Evolutionary conservation across 30 jellyfish, hydroid and myxozoan genomes (phyloP).

Genomic region (Aurelia aurita): DNA sequence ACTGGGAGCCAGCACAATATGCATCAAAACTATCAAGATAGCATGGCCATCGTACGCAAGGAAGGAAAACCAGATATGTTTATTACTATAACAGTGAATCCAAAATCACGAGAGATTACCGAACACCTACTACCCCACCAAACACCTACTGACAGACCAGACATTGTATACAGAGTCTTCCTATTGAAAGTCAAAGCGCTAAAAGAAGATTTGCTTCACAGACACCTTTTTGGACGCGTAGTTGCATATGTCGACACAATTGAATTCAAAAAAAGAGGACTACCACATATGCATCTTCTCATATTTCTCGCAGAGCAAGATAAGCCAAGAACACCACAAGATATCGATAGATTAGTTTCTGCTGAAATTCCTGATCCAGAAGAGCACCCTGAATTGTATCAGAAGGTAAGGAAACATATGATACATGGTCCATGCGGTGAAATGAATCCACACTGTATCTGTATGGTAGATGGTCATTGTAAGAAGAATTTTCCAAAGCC

Average conservation of each 20-base stretch:
- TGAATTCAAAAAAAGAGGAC: constrained; percentile 67
- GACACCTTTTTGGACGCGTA: constrained; percentile 34
- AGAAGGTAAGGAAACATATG: constrained; percentile 60
- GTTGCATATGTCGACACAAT: constrained; percentile 40
- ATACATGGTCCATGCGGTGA: constrained; percentile 76
- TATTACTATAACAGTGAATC: too few species aligned
- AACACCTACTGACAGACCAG: constrained; percentile 29
- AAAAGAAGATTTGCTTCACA: constrained; percentile 10
- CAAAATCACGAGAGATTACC: not conserved
- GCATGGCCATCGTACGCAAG: constrained; percentile 6
- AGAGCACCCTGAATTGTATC: constrained; percentile 40
- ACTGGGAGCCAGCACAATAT: constrained; percentile 32
- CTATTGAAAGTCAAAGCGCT: constrained; percentile 26
- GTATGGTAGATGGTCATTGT: constrained; percentile 82
- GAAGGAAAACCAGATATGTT: too few species aligned
- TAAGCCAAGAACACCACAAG: too few species aligned
- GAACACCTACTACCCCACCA: not conserved
- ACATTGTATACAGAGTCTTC: constrained; percentile 43
- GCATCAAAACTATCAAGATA: constrained; percentile 44
- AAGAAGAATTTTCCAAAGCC: constrained; percentile 48
- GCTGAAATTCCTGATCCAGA: constrained; percentile 73
- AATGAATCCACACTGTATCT: constrained; percentile 20
- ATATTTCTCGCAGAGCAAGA: not conserved
- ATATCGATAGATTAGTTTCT: constrained; percentile 31
- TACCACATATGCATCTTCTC: not conserved